Evolutionary conservation across 1,140 invertebrate species (phyloP), one percentile per base, ranked within the genome.

Genomic region (Papilio dardanus): DNA sequence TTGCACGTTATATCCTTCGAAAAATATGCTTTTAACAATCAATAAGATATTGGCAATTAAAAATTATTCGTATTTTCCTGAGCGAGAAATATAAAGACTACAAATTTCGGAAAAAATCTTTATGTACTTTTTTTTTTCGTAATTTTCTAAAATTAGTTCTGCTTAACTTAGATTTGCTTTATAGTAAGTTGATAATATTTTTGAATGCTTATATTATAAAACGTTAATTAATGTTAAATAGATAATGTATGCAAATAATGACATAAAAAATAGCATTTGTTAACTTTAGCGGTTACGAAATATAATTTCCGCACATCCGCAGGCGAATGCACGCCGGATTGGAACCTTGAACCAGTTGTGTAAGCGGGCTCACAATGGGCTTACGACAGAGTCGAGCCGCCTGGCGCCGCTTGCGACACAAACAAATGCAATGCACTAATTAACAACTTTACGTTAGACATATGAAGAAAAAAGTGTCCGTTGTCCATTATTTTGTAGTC

Each of bases 291-390:
- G 28, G 46, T 74, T 66, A 78, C 54, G 65, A 73, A 78, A 80
- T 74, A 75, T 66, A 83, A 84, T 91, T 92, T 91, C 89, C 88
- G 86, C 83, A 91, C 85, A 89, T 91, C 91, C 89, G 88, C 82
- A 83, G 86, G 87, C 88, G 86, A 91, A 85, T 85, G 91, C 86
- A 90, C 87, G 87, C 82, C 77, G 84, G 86, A 86, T 81, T 79
- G 83, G 86, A 90, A 92, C 91, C 91, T 93, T 93, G 91, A 92
- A 93, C 90, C 88, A 93, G 81, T 93, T 93, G 90, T 89, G 89
- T 92, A 91, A 92, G 88, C 88, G 78, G n/a, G 42, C 77, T 81
- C 82, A 91, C 88, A 91, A 91, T 91, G 19, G 83, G 89, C 85
- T 91, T 92, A 89, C 90, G 85, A 91, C 88, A 92, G 83, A 84